phyloP scores from a whole-genome alignment of 2,797 vertebrate species.

The Eulemur albifrons region DNA sequence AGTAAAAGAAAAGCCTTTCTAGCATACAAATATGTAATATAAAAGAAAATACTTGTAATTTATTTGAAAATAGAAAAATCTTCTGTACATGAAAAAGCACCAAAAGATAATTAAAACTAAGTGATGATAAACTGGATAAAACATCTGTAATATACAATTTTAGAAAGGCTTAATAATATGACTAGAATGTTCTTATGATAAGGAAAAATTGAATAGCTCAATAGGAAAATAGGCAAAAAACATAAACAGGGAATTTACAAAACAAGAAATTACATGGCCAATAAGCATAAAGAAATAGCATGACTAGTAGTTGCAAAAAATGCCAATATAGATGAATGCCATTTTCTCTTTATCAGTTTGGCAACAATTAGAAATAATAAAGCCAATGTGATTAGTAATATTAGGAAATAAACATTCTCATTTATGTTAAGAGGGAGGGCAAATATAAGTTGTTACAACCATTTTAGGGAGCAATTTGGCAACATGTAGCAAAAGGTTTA shows the following conservation, averaged over 20 bases:
- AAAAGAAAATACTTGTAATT: neutral
- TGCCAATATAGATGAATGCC: neutral
- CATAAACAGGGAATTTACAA: neutral
- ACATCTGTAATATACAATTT: neutral
- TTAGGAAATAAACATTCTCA: neutral
- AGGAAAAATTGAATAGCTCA: neutral
- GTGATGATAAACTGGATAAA: neutral
- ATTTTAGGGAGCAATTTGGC: neutral
- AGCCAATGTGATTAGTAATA: neutral
- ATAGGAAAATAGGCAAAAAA: neutral
- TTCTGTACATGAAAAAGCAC: neutral
- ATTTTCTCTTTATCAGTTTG: neutral
- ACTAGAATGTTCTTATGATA: neutral
- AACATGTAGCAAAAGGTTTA: neutral
- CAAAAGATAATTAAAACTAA: neutral
- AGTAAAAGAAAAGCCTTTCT: neutral
- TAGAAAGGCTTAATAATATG: neutral
- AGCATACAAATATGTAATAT: neutral
- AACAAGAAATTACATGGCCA: neutral
- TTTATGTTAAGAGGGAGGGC: neutral
- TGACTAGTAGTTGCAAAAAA: neutral
- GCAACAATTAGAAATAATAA: neutral
- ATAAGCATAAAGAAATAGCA: neutral
- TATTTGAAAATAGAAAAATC: slow-evolving; percentile 1
- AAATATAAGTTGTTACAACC: neutral